phyloP scores from a whole-genome alignment of 2,113 vertebrate genomes.

The Mormyrus iriodes region DNA sequence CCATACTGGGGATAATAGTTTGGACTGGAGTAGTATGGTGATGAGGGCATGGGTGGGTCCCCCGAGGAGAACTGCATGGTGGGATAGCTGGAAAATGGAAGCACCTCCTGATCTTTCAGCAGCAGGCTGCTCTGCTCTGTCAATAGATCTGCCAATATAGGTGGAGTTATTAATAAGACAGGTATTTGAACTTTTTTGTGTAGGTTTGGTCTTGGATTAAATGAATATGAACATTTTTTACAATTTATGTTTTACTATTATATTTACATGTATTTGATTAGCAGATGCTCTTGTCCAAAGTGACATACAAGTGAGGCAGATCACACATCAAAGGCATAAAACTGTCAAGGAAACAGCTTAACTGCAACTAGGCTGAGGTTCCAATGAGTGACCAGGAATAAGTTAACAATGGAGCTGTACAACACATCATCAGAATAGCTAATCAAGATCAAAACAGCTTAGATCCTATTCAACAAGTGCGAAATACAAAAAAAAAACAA shows the following conservation, averaged over 20 bases:
- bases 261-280: background rate
- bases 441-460: background rate
- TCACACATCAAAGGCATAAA: background rate
- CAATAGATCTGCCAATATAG: slow-evolving; percentile 68
- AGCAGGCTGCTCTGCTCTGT: slow-evolving; percentile 75
- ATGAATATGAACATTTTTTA: background rate
- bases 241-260: background rate
- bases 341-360: background rate
- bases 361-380: background rate
- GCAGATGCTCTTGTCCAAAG: background rate
- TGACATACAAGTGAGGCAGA: background rate
- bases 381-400: background rate
- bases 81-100: slow-evolving; percentile 72
- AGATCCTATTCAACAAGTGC: background rate
- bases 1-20: slow-evolving; percentile 77
- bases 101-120: slow-evolving; percentile 74
- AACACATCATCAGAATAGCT: background rate
- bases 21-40: slow-evolving; percentile 78
- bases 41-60: slow-evolving; percentile 71
- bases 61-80: slow-evolving; percentile 71
- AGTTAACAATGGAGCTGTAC: background rate
- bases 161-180: slow-evolving; percentile 13
- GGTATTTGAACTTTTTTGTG: background rate
- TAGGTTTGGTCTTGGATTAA: background rate
- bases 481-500: background rate